phyloP scores from a whole-genome alignment of 2,888 invertebrate genomes.

The Notodonta ziczac region DNA sequence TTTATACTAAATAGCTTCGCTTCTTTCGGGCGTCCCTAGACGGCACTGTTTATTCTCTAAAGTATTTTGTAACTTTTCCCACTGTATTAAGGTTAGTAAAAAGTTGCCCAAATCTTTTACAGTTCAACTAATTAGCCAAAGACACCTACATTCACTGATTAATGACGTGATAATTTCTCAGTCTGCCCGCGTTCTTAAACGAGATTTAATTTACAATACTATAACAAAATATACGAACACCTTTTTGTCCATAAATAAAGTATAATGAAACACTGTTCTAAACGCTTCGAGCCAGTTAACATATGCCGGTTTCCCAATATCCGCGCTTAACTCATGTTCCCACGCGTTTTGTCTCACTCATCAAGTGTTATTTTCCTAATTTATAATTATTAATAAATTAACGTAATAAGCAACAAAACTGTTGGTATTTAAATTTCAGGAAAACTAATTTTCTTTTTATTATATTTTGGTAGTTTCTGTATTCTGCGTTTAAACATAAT shows the following conservation, averaged over 20 bases:
- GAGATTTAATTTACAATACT: constrained; percentile 50
- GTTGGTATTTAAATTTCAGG: too few relatives aligned
- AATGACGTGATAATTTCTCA: constrained; percentile 43
- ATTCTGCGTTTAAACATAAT: too few relatives aligned
- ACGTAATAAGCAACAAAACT: too few relatives aligned
- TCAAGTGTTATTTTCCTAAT: not conserved
- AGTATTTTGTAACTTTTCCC: too few relatives aligned
- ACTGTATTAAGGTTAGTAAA: too few relatives aligned
- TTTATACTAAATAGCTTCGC: too few relatives aligned
- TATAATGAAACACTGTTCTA: constrained; percentile 46
- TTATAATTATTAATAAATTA: too few relatives aligned
- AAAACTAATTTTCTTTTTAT: too few relatives aligned
- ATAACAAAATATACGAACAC: constrained; percentile 34
- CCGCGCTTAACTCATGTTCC: constrained; percentile 42
- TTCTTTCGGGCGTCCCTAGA: too few relatives aligned
- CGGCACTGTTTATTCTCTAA: too few relatives aligned
- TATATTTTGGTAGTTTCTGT: too few relatives aligned
- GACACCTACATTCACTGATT: constrained; percentile 26
- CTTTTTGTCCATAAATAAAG: constrained; percentile 48
- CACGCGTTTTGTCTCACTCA: constrained; percentile 35
- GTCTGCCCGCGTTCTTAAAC: constrained; percentile 31
- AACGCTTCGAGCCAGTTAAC: constrained; percentile 46
- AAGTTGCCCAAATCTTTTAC: constrained; percentile 10
- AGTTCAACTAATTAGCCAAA: not conserved
- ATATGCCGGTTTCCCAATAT: constrained; percentile 40